Evolutionary conservation across 2,113 vertebrate species (phyloP), one percentile per base, ranked within the genome.

Genomic region (Aix galericulata): DNA sequence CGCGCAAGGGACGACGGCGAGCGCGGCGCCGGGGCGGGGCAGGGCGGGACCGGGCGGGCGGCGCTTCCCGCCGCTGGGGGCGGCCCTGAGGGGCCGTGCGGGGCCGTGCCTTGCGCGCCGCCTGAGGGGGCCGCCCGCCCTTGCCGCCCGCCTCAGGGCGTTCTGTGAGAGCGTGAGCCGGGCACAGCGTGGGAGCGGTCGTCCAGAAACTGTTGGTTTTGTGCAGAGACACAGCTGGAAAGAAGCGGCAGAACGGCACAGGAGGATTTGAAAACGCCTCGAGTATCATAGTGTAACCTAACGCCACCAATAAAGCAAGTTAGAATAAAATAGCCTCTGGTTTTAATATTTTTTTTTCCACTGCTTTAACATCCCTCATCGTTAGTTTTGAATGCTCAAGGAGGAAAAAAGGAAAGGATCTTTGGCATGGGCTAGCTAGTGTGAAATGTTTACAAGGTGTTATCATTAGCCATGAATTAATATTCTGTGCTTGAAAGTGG

Each of bases 71-170:
- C 48, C 48, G 21, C 48, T 50, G n/a, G 13, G 34, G 59, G 59
- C 34, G 59, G 53, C 53, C 53, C 8, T 15, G 13, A 55, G 13
- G 53, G 26, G 53, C 48, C 20, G 46, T 18, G 46, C 17, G 55
- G 17, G 3, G 0, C 1, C 0, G 0, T 2, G n/a, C 27, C 3
- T 2, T 6, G 32, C 8, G 9, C 4, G 2, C 6, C 9, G 5
- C 6, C 7, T 8, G 2, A 5, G 7, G 8, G 2, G 3, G 11
- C 1, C 0, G 50, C 1, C 1, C 8, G 52, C 38, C 4, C 4
- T 2, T 50, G 10, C 31, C 36, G 59, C 2, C 12, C 6, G 3
- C 46, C 10, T 48, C 20, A 48, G 46, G 46, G 46, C 46, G 46
- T 22, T 22, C 46, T 48, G 46, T 11, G 46, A 11, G 46, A 48